Conservation (phyloP, 2,888 invertebrate genomes). For the Dascillus cervinus region DNA sequence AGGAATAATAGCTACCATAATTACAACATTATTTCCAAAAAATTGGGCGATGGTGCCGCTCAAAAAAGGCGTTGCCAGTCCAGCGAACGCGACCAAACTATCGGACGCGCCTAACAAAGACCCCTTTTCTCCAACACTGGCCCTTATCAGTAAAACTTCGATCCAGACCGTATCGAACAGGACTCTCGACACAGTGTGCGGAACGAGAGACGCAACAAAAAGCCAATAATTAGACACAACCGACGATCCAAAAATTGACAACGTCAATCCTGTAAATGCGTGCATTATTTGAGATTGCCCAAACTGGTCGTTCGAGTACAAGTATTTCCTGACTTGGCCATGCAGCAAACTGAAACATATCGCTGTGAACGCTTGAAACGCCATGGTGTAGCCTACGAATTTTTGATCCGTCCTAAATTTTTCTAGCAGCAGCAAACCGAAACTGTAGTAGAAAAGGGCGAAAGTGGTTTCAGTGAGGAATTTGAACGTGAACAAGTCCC, state of each 20-base stretch:
- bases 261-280: constrained; percentile 45
- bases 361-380: constrained; percentile 48
- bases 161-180: constrained; percentile 47
- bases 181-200: constrained; percentile 47
- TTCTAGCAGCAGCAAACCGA: constrained; percentile 45
- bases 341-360: constrained; percentile 46
- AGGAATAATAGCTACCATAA: constrained; percentile 12
- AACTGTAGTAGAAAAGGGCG: constrained; percentile 48
- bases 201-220: constrained; percentile 45
- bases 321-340: constrained; percentile 42
- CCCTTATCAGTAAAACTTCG: constrained; percentile 48
- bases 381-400: constrained; percentile 52
- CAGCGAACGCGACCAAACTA: constrained; percentile 50
- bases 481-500: constrained; percentile 50
- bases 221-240: constrained; percentile 23
- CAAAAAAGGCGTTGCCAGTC: constrained; percentile 50
- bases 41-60: constrained; percentile 48
- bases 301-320: constrained; percentile 43
- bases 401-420: constrained; percentile 46
- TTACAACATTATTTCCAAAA: constrained; percentile 41
- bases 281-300: constrained; percentile 44
- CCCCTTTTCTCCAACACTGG: constrained; percentile 47
- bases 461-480: constrained; percentile 49
- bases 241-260: constrained; percentile 36
- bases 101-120: constrained; percentile 54